Evolutionary conservation across 2,113 vertebrate species (phyloP).

Genomic region (Cyanoramphus novaezelandiae): DNA sequence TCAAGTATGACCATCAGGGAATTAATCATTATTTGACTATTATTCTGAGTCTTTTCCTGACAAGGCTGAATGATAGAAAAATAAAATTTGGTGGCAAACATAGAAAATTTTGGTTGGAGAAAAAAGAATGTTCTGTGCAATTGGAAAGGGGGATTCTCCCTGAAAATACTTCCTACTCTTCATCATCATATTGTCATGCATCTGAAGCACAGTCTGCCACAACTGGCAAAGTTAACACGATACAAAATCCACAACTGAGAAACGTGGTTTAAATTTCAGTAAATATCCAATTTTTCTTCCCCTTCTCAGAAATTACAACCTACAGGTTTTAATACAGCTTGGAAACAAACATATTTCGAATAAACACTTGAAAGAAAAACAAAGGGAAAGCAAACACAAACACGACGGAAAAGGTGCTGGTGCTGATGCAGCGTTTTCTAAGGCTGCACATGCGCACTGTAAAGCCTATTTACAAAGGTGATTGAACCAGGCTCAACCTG

Average conservation of each 20-base stretch:
- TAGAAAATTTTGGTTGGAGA: background rate
- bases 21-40: background rate
- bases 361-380: background rate
- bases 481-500: background rate
- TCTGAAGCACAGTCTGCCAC: background rate
- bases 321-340: background rate
- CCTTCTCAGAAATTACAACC: background rate
- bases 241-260: background rate
- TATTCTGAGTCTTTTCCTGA: background rate
- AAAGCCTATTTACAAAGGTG: background rate
- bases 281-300: background rate
- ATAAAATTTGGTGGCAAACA: background rate
- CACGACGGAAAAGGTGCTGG: background rate
- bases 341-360: background rate
- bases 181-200: fast-evolving
- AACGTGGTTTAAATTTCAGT: background rate
- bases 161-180: background rate
- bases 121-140: background rate
- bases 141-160: background rate
- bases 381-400: background rate
- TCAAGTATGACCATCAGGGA: background rate
- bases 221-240: background rate
- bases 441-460: background rate
- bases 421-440: background rate
- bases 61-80: background rate